Evolutionary conservation across 1,140 invertebrate genomes (phyloP).

Genomic region (Chironomus striatipennis): DNA sequence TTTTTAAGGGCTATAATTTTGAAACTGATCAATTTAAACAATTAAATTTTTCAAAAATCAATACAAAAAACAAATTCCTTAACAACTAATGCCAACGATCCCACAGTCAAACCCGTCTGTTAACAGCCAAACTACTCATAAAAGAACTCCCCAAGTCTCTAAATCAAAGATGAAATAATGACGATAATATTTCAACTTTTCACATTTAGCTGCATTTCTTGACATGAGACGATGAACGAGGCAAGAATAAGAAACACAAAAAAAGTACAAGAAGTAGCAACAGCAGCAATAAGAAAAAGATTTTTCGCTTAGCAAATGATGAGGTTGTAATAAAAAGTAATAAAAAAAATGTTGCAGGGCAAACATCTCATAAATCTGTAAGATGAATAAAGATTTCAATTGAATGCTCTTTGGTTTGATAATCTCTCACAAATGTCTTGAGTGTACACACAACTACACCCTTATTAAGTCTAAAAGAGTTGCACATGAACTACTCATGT

Average conservation of each 20-base stretch:
- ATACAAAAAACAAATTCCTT: too few species aligned
- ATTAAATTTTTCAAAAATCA: too few species aligned
- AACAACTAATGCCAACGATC: too few species aligned
- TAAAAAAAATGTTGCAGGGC: constrained; percentile 5
- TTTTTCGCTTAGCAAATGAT: background rate
- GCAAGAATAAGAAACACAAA: background rate
- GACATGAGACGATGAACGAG: background rate
- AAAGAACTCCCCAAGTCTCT: too few species aligned
- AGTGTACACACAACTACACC: too few species aligned
- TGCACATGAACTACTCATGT: too few species aligned
- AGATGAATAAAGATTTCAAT: background rate
- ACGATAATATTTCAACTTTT: constrained; percentile 10
- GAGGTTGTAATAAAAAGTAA: background rate
- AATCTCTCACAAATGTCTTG: background rate
- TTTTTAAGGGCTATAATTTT: too few species aligned
- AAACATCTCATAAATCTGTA: constrained; percentile 11
- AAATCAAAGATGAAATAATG: background rate
- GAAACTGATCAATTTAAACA: too few species aligned
- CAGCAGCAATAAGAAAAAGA: background rate
- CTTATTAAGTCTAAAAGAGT: too few species aligned
- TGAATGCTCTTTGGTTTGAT: background rate
- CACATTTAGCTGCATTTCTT: background rate
- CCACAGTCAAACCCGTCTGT: too few species aligned
- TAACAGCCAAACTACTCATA: too few species aligned
- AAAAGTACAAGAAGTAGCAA: background rate